Evolutionary conservation across 2,888 invertebrate species (phyloP).

Genomic region (Trichopoda pennipes): DNA sequence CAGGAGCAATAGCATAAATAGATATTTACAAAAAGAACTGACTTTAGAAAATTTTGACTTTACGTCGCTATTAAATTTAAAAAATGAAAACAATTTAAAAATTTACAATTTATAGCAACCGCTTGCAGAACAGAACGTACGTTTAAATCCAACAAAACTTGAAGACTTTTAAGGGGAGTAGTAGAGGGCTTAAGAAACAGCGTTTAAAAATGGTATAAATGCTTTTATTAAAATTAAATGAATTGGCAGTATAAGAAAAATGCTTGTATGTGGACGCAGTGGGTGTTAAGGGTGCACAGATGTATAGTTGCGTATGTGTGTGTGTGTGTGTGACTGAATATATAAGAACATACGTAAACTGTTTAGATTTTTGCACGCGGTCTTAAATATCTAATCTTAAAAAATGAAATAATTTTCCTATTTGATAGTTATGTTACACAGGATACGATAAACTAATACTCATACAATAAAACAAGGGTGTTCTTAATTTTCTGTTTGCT

Average conservation of each 20-base stretch:
- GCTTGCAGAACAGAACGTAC: conserved; percentile 32
- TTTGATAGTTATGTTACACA: conserved; percentile 24
- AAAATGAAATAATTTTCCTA: conserved; percentile 67
- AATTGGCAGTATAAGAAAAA: conserved; percentile 58
- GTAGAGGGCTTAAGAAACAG: background rate
- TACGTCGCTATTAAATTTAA: conserved; percentile 52
- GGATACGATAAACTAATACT: background rate
- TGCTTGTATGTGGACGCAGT: conserved; percentile 7
- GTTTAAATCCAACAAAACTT: conserved; percentile 41
- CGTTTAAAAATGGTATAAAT: conserved; percentile 5
- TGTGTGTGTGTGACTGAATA: conserved; percentile 4
- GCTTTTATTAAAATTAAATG: conserved; percentile 66
- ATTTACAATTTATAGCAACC: conserved; percentile 45
- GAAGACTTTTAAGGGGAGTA: background rate
- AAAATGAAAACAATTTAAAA: conserved; percentile 64
- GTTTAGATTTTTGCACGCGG: conserved; percentile 62
- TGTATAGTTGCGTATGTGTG: background rate
- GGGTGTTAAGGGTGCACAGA: conserved; percentile 23
- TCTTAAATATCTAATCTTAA: conserved; percentile 66
- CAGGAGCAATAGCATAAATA: conserved; percentile 37
- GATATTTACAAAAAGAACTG: conserved; percentile 64
- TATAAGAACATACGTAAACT: conserved; percentile 25
- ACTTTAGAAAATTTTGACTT: conserved; percentile 63
- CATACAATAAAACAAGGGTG: conserved; percentile 49
- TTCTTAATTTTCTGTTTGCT: conserved; percentile 36